These are phyloP conservation scores for Parasteatoda lunata DNA, from an alignment of 2,888 invertebrate genomes.

Conservation along the genomic window DNA sequence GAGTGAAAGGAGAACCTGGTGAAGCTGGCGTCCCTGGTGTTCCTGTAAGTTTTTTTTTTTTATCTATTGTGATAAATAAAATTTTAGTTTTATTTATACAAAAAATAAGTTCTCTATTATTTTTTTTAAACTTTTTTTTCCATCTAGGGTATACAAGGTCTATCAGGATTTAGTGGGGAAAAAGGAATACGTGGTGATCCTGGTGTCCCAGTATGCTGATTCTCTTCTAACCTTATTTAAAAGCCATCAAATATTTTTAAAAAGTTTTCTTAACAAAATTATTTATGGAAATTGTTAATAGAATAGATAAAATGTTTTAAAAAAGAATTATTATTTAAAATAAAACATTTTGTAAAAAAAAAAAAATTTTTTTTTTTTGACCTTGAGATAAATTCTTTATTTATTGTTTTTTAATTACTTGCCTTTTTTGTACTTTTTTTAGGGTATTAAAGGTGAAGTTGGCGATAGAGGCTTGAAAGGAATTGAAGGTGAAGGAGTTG, in stretches of 20 bases:
- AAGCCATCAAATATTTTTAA: too few relatives aligned
- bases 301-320: not conserved
- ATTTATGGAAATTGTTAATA: too few relatives aligned
- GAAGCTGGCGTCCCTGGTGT: constrained; percentile 71
- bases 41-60: constrained; percentile 35
- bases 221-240: not conserved
- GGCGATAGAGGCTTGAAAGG: constrained; percentile 77
- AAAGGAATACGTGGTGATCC: constrained; percentile 83
- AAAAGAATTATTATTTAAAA: not conserved
- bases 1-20: constrained; percentile 72
- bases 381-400: not conserved
- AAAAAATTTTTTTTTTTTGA: not conserved
- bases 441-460: constrained; percentile 73
- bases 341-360: too few relatives aligned
- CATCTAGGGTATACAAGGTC: constrained; percentile 57
- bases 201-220: constrained; percentile 55
- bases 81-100: not conserved
- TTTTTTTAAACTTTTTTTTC: constrained; percentile 14
- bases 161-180: constrained; percentile 69
- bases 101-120: not conserved
- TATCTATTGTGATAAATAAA: not conserved
- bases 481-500: constrained; percentile 56
- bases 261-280: too few relatives aligned
- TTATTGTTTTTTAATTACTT: not conserved
- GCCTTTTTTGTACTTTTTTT: not conserved